Conservation (phyloP, 1,140 invertebrate species). For the Pogonomyrmex barbatus region DNA sequence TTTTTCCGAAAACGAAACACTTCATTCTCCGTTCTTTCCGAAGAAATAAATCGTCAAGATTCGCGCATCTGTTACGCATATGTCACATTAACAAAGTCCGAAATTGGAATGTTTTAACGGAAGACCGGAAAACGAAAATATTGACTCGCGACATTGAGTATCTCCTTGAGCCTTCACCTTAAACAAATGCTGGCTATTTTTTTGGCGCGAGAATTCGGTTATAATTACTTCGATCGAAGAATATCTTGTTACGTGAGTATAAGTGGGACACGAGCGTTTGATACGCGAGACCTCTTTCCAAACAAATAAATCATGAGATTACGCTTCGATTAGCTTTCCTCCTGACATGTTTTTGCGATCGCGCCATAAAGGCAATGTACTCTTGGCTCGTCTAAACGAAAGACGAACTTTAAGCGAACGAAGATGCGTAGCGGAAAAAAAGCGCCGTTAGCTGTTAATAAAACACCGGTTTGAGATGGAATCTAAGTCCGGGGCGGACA, state of each 20-base stretch:
- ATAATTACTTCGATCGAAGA: not conserved
- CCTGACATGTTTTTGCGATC: conserved; percentile 7
- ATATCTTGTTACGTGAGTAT: not conserved
- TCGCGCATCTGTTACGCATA: not conserved
- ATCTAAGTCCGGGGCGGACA: not conserved
- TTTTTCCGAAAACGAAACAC: not conserved
- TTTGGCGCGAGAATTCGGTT: not conserved
- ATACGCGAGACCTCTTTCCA: not conserved
- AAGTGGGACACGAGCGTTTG: not conserved
- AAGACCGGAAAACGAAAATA: not conserved
- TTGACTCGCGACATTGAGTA: not conserved
- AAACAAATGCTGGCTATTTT: not conserved
- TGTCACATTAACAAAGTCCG: not conserved
- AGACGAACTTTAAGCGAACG: not conserved
- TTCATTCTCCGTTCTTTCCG: not conserved
- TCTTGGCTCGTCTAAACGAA: conserved; percentile 6
- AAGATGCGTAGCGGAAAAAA: not conserved
- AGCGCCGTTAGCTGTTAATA: conserved; percentile 2
- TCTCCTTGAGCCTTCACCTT: not conserved
- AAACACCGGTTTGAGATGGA: not conserved
- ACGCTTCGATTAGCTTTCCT: not conserved
- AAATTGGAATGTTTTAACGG: not conserved
- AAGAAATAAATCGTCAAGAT: not conserved
- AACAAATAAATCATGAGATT: conserved; percentile 24
- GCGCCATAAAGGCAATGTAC: conserved; percentile 19